These are phyloP conservation scores for Pleuronectes platessa DNA, from an alignment of 2,113 vertebrate genomes.

Conservation along the genomic window DNA sequence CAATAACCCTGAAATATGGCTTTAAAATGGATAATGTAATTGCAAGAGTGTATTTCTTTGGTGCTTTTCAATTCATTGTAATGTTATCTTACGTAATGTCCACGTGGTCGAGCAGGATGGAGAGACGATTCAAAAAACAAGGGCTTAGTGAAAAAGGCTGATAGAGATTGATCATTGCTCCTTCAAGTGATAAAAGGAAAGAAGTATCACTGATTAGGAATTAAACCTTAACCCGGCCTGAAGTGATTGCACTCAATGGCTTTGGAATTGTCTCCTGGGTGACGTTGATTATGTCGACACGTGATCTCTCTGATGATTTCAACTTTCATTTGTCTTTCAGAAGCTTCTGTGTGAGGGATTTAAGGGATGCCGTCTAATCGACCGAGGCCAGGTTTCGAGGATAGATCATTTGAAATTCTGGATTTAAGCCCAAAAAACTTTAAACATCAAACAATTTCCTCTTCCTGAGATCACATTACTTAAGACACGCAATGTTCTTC, in stretches of 20 bases:
- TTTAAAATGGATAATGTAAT: not conserved
- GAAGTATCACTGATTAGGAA: not conserved
- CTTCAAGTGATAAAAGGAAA: slow-evolving; percentile 4
- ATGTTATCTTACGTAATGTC: not conserved
- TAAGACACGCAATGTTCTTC: not conserved
- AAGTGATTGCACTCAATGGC: slow-evolving; percentile 10
- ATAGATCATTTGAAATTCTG: not conserved
- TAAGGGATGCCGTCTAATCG: not conserved
- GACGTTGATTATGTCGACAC: not conserved
- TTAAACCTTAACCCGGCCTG: not conserved
- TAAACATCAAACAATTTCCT: no score
- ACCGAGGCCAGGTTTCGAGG: not conserved
- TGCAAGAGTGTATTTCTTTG: no score
- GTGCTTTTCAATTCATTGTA: no score
- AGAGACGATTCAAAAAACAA: no score
- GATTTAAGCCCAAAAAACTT: no score
- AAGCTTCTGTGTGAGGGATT: not conserved
- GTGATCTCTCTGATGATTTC: slow-evolving; percentile 7
- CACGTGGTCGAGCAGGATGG: no score
- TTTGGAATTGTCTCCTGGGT: not conserved
- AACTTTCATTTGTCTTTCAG: not conserved
- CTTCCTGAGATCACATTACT: not conserved
- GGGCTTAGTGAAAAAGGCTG: not conserved
- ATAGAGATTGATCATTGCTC: slow-evolving; percentile 7
- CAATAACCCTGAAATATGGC: not conserved